These are phyloP conservation scores for Tauraco hartlaubi DNA, from an alignment of 2,797 vertebrate species.

Conservation along the genomic window DNA sequence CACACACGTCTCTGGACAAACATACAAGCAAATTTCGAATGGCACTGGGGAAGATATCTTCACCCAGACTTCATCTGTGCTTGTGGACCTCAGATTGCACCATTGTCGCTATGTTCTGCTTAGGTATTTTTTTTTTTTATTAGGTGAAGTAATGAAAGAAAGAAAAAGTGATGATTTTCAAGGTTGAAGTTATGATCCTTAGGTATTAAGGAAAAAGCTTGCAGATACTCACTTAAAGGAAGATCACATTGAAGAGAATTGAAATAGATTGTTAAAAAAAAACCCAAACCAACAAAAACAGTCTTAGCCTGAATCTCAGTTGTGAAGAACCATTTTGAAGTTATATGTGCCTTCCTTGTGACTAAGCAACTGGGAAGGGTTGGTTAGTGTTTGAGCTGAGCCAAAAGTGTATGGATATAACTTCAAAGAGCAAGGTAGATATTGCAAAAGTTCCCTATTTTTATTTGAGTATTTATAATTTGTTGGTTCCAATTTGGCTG, in stretches of 20 bases:
- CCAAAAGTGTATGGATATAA: not conserved
- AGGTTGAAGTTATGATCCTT: constrained; percentile 18
- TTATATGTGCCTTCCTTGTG: not conserved
- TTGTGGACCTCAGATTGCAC: not conserved
- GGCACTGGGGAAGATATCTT: not conserved
- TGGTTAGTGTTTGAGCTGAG: not conserved
- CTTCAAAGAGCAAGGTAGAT: not conserved
- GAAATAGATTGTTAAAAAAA: not conserved
- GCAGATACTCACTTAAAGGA: not conserved
- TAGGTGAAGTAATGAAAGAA: not conserved
- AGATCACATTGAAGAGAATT: not conserved
- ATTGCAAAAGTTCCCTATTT: not conserved
- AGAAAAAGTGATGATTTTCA: not conserved
- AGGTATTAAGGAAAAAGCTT: not conserved
- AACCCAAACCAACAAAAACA: not conserved
- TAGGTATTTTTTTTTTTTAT: not conserved
- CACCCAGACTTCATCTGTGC: not conserved
- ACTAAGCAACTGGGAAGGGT: not conserved
- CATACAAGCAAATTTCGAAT: not conserved
- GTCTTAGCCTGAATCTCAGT: not conserved
- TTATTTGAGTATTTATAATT: not conserved
- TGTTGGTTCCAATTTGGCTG: not conserved
- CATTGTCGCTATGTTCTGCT: not conserved
- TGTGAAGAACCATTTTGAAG: constrained; percentile 1
- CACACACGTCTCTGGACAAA: not conserved